These are phyloP conservation scores for Novumbra hubbsi DNA, from an alignment of 2,797 vertebrate species.

Conservation along the genomic window DNA sequence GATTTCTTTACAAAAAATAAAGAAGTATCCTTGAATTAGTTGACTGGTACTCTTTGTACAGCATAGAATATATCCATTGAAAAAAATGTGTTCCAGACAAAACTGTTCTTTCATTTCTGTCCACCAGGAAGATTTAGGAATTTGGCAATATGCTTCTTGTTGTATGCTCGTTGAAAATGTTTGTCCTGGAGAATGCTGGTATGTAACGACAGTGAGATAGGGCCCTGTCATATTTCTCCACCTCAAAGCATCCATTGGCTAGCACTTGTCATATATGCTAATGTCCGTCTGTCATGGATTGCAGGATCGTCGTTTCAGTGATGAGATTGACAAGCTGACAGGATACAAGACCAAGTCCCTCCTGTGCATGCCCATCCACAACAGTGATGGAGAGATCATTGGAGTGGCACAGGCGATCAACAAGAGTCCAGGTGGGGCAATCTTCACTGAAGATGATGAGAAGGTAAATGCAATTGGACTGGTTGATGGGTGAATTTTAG, in stretches of 20 bases:
- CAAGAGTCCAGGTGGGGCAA: constrained; percentile 87
- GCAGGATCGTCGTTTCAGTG: constrained; percentile 96
- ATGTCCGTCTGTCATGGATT: constrained; percentile 23
- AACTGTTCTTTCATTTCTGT: background rate
- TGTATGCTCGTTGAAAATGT: background rate
- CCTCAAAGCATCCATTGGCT: background rate
- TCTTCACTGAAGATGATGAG: constrained; percentile 95
- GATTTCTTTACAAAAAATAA: too few relatives aligned
- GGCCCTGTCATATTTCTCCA: background rate
- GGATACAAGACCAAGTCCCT: constrained; percentile 98
- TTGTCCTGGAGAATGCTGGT: background rate
- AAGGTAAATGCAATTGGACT: constrained; percentile 67
- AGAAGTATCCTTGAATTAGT: too few relatives aligned
- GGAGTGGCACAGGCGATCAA: constrained; percentile 98
- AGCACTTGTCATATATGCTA: constrained; percentile 30
- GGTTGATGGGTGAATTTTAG: background rate
- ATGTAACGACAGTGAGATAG: background rate
- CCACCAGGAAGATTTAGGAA: background rate
- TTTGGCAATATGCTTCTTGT: background rate
- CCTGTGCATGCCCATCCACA: constrained; percentile 95
- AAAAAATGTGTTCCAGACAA: background rate
- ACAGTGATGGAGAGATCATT: constrained; percentile 94
- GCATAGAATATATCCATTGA: background rate
- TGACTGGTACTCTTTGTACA: too few relatives aligned
- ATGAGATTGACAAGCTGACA: constrained; percentile 97